Percentiles rank a stretch among this genome's conserved stretches.
These are phyloP conservation scores for Druon quercuslanigerum DNA, from an alignment of 1,140 invertebrate genomes.

Conservation along the genomic window DNA sequence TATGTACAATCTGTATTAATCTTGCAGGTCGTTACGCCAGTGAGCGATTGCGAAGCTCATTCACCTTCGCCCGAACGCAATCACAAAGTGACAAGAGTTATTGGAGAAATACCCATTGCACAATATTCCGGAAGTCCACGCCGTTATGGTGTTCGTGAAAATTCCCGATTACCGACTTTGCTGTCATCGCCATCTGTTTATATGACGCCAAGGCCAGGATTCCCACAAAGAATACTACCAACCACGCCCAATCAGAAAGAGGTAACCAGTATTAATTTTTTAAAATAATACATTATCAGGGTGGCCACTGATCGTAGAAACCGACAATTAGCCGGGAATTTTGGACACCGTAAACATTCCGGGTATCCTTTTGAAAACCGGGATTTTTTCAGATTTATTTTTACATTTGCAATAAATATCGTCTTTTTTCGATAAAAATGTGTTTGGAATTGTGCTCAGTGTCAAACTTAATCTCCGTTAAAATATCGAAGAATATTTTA, in stretches of 20 bases:
- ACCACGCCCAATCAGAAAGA: constrained; percentile 74
- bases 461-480: too few species aligned
- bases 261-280: constrained; percentile 47
- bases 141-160: constrained; percentile 84
- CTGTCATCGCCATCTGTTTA: constrained; percentile 81
- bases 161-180: constrained; percentile 78
- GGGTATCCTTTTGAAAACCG: too few species aligned
- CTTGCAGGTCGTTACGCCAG: constrained; percentile 72
- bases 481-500: too few species aligned
- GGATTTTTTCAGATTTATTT: too few species aligned
- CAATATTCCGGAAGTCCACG: constrained; percentile 94
- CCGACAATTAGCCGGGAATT: too few species aligned
- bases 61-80: constrained; percentile 74
- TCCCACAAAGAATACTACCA: constrained; percentile 80
- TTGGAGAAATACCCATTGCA: constrained; percentile 91
- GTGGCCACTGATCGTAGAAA: too few species aligned
- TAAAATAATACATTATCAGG: not conserved
- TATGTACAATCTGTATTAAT: constrained; percentile 27
- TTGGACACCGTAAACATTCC: too few species aligned
- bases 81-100: constrained; percentile 84
- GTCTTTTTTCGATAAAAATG: too few species aligned
- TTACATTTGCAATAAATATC: too few species aligned
- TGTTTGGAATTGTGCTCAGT: too few species aligned
- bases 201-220: constrained; percentile 81
- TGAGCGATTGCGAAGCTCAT: constrained; percentile 74